Base-by-base conservation (phyloP, 92 coral and sea anemone species). In the Epizoanthus scotinus region DNA sequence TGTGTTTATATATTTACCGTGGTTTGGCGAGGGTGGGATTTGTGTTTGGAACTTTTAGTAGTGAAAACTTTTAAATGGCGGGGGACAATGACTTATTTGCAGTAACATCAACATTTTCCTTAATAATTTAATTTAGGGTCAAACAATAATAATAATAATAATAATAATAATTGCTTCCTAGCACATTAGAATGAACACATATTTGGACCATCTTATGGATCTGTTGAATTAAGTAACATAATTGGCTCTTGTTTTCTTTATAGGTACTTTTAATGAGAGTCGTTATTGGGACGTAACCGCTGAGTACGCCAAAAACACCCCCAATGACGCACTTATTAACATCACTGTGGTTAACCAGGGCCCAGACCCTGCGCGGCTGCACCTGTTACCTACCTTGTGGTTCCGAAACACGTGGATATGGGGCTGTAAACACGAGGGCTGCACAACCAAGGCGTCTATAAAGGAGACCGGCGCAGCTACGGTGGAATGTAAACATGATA, bases 371-470 rank as follows among this genome's bases (percentile, higher is more conserved):
- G 96, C 99, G 7, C 84, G 84, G 12, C 88, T 96, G 44, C 96
- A 91, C 60, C 91, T 96, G 8, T 85, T 96, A 58, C 99, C 99
- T 13, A 96, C 99, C 42, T 80, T 96, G 55, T 96, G 98, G 99
- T 96, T 84, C 80, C 82, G 99, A 56, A 96, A 96, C 82, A 96
- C 99, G 1, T 96, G 99, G 99, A 89, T 96, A 49, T 96, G 99
- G 99, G 99, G 99, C 12, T 96, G 99, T 64, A 93, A 90, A 47
- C 98, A 96, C 67, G 99, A 96, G 77, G 99, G 99, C 1, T 96
- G 99, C 59, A 91, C 98, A 26, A 79, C 57, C 71, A 96, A 96
- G 59, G 96, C 98, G 10, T 87, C 63, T 85, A 93, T 96, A 25
- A 77, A 63, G 57, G 89, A 93, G 79, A 94, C 72, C 1, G 85